These are phyloP conservation scores for Heterodera filipjevi DNA, from an alignment of 2,888 invertebrate species.

Conservation along the genomic window DNA sequence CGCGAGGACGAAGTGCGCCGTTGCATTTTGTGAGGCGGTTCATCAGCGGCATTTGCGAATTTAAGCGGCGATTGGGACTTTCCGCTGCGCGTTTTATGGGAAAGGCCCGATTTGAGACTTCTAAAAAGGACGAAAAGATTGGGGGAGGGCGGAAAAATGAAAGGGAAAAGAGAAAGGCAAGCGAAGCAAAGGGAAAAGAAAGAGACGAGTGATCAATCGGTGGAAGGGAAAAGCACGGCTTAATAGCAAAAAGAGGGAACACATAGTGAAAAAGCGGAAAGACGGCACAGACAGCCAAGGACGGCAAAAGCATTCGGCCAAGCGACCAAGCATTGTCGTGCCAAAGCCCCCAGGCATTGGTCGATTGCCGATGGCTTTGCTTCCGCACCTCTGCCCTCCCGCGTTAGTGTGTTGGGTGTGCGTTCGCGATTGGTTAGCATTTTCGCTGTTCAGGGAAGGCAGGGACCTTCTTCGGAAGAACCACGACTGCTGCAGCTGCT, in stretches of 20 bases:
- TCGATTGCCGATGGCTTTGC: neutral
- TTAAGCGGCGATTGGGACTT: constrained; percentile 46
- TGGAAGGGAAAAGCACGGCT: neutral
- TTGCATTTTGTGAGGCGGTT: constrained; percentile 11
- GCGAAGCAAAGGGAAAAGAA: neutral
- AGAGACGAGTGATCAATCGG: neutral
- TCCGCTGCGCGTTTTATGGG: constrained; percentile 37
- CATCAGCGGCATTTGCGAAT: constrained; percentile 18
- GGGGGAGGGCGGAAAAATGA: neutral
- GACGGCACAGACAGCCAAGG: neutral
- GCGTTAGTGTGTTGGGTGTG: constrained; percentile 36
- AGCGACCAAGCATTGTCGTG: neutral
- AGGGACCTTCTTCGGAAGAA: constrained; percentile 63
- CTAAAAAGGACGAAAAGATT: constrained; percentile 27
- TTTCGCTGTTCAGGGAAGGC: constrained; percentile 53
- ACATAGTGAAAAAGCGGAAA: neutral
- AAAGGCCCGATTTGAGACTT: constrained; percentile 33
- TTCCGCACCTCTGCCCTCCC: constrained; percentile 21
- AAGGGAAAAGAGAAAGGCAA: neutral
- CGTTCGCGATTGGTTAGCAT: constrained; percentile 46
- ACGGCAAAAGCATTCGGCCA: constrained; percentile 5
- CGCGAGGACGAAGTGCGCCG: constrained; percentile 26
- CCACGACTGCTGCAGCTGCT: constrained; percentile 53
- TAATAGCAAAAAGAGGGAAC: neutral
- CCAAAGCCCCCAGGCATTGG: neutral